phyloP scores from a whole-genome alignment of 2,113 vertebrate species.

The Grallaria varia region DNA sequence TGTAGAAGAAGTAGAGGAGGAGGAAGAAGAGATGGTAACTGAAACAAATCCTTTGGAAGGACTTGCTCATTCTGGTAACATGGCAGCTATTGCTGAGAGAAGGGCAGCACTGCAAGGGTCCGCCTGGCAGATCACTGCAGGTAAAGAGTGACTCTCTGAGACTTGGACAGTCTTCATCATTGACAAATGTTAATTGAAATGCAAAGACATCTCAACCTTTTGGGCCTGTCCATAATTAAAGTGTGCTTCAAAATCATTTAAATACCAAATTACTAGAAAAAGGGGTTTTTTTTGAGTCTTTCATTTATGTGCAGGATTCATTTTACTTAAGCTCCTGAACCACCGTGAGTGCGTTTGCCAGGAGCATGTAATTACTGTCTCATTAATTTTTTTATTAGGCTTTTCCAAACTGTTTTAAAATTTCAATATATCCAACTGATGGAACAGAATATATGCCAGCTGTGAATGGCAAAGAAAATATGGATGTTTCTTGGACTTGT shows the following conservation, averaged over 20 bases:
- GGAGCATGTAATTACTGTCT: background rate
- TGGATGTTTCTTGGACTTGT: background rate
- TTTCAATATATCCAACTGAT: background rate
- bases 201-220: background rate
- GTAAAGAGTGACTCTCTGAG: constrained; percentile 49
- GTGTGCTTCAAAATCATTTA: background rate
- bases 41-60: constrained; percentile 58
- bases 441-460: background rate
- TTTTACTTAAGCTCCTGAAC: background rate
- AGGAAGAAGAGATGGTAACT: constrained; percentile 68
- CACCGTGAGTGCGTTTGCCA: background rate
- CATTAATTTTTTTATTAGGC: background rate
- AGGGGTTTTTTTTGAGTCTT: rapidly evolving
- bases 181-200: background rate
- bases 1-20: constrained; percentile 43
- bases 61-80: constrained; percentile 60
- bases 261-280: background rate
- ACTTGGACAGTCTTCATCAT: background rate
- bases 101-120: constrained; percentile 81
- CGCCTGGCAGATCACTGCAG: constrained; percentile 84
- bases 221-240: background rate
- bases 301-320: background rate
- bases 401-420: background rate
- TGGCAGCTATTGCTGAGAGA: constrained; percentile 73
- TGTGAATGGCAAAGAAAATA: background rate